Conservation (phyloP, 2,888 invertebrate species). For the Thumatha senex region DNA sequence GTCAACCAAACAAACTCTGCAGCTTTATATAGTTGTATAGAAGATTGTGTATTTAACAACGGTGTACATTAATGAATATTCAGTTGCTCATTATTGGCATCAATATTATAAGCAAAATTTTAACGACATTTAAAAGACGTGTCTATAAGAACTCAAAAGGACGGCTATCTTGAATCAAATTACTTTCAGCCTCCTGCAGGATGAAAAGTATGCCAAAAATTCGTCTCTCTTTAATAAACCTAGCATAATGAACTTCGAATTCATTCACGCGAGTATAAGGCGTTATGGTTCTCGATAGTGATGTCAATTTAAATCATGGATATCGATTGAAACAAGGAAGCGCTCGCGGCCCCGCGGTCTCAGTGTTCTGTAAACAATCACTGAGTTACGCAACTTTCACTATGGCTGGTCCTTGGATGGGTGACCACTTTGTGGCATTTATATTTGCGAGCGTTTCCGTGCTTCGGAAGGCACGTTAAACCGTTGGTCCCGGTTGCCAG, state of each 20-base stretch:
- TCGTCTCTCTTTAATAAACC: slow-evolving; percentile 66
- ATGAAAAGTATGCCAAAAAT: slow-evolving; percentile 54
- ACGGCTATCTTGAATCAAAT: slow-evolving; percentile 41
- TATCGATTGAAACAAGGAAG: slow-evolving; percentile 21
- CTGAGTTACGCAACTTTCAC: too few relatives aligned
- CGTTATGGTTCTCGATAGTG: slow-evolving; percentile 36
- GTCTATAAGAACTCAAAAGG: slow-evolving; percentile 31
- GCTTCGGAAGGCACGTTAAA: not conserved
- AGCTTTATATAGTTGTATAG: too few relatives aligned
- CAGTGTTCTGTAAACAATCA: too few relatives aligned
- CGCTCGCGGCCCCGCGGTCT: too few relatives aligned
- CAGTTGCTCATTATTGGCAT: not conserved
- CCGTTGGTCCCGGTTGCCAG: too few relatives aligned
- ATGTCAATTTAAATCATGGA: slow-evolving; percentile 27
- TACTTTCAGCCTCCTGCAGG: slow-evolving; percentile 42
- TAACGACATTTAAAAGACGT: slow-evolving; percentile 17
- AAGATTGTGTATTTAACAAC: too few relatives aligned
- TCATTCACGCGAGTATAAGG: slow-evolving; percentile 52
- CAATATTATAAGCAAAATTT: slow-evolving; percentile 23
- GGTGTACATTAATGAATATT: too few relatives aligned
- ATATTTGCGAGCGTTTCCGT: too few relatives aligned
- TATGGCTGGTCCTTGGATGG: too few relatives aligned
- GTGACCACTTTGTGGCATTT: too few relatives aligned
- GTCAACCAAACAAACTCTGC: too few relatives aligned
- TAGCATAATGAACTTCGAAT: slow-evolving; percentile 57